These are phyloP conservation scores for Anoplius nigerrimus DNA, from an alignment of 2,888 invertebrate species.

Conservation along the genomic window DNA sequence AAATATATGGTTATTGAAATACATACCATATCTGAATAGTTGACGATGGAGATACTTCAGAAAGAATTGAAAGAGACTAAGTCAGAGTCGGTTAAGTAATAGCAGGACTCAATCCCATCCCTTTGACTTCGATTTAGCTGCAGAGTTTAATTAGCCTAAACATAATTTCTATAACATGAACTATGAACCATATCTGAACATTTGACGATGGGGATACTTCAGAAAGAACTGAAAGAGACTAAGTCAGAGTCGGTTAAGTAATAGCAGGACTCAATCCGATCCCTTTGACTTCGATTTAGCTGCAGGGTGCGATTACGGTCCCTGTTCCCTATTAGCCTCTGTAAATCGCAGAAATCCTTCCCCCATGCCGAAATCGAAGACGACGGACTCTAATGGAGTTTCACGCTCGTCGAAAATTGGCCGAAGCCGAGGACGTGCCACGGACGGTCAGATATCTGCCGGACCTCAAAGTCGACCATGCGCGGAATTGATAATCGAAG, in stretches of 20 bases:
- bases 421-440: constrained; percentile 12
- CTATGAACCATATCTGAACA: no score
- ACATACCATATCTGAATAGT: no score
- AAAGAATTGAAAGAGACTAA: no score
- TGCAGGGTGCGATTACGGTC: constrained; percentile 40
- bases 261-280: constrained; percentile 44
- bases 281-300: constrained; percentile 23
- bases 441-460: constrained; percentile 21
- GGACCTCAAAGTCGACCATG: constrained; percentile 44
- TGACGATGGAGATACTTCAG: no score
- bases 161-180: no score
- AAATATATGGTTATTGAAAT: no score
- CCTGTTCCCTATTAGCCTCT: constrained; percentile 56
- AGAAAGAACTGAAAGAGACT: no score
- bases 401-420: constrained; percentile 53
- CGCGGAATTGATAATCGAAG: constrained; percentile 63
- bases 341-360: constrained; percentile 50
- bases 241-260: no score
- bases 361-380: constrained; percentile 41
- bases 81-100: no score
- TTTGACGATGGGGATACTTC: no score
- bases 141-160: constrained; percentile 35
- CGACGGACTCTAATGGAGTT: constrained; percentile 56
- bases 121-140: constrained; percentile 25
- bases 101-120: constrained; percentile 42